These are phyloP conservation scores for Chaenocephalus aceratus DNA, from an alignment of 2,113 vertebrate species.

Conservation along the genomic window DNA sequence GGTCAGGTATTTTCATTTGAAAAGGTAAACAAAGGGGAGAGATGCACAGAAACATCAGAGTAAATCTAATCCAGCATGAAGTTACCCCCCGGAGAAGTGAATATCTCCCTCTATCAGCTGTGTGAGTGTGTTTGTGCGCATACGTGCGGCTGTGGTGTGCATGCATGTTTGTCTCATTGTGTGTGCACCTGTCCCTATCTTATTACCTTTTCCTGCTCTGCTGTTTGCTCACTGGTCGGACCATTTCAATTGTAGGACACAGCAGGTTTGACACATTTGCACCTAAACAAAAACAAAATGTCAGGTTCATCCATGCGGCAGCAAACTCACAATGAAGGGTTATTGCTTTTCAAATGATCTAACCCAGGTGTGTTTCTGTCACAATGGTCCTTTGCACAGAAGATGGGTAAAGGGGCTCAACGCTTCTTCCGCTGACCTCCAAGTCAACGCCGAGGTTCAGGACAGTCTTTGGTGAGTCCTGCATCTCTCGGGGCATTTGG, in stretches of 20 bases:
- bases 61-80: constrained; percentile 66
- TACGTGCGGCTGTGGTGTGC: background rate
- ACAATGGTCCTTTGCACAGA: background rate
- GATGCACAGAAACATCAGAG: constrained; percentile 49
- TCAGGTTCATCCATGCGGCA: background rate
- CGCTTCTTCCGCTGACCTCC: constrained; percentile 4
- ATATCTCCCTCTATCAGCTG: constrained; percentile 53
- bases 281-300: constrained; percentile 34
- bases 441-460: constrained; percentile 24
- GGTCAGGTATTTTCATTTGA: constrained; percentile 43
- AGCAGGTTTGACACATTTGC: constrained; percentile 21
- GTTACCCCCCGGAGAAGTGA: constrained; percentile 53
- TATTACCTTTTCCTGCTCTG: constrained; percentile 25
- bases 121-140: constrained; percentile 14
- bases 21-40: constrained; percentile 40
- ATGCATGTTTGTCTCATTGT: background rate
- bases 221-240: constrained; percentile 49
- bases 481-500: constrained; percentile 33
- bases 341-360: constrained; percentile 9
- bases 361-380: constrained; percentile 17
- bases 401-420: background rate
- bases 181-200: constrained; percentile 35
- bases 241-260: constrained; percentile 28
- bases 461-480: constrained; percentile 12
- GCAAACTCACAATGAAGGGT: background rate